Evolutionary conservation across 2,888 invertebrate species (phyloP), one percentile per base, ranked within the genome.

Genomic region (Eubasilissa splendida): DNA sequence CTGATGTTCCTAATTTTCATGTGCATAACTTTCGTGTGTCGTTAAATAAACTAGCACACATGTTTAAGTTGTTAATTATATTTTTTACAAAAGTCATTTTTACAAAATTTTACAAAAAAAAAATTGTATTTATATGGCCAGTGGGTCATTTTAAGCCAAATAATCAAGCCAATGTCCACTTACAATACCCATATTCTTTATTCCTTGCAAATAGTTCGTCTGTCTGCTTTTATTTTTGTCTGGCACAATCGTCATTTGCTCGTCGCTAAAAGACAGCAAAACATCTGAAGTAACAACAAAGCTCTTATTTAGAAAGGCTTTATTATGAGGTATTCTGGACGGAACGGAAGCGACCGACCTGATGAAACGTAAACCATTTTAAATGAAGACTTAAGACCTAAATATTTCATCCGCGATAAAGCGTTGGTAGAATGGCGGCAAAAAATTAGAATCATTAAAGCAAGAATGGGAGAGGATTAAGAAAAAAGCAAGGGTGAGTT

Each of bases 361-460:
- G 83, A 83, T 81, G 83, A 83, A 83, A 83, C 81, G 83, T 81
- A 81, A 79, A 83, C 80, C 83, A 83, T 81, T 83, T 83, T 83
- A 81, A 83, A 83, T 83, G 79, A 83, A 83, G 83, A 83, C 81
- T 81, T 79, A 83, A 77, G 83, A 81, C 81, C 74, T 74, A 74
- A 81, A 80, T 80, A 81, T 83, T 83, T 83, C 77, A 83, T 74
- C 75, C 54, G 76, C 79, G 83, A 81, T 79, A 83, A 83, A 83
- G 77, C 70, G 63, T 73, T 59, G 54, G 80, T 66, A 54, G 75
- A 68, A 71, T 68, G 71, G 76, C 76, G 56, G 77, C 73, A 83
- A 83, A 83, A 81, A 81, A 83, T 81, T 83, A 83, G 81, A 81
- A 79, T 81, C 83, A 81, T 83, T 83, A 83, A 76, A 74, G 70